These are phyloP conservation scores for Timema cristinae DNA, from an alignment of 2,888 invertebrate species.

Conservation along the genomic window DNA sequence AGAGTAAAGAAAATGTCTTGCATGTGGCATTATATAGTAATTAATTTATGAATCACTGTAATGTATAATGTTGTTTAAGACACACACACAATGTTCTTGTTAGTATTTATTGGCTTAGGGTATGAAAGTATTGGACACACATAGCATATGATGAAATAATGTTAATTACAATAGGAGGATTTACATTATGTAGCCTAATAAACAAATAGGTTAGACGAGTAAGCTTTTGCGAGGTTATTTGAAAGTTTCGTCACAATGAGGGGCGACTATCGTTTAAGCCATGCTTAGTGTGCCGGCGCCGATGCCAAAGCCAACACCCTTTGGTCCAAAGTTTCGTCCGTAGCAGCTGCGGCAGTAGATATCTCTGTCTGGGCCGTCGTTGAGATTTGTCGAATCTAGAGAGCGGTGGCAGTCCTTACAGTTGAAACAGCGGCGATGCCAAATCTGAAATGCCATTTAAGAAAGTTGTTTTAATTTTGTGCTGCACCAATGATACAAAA, in stretches of 20 bases:
- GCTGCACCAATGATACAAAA: no score
- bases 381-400: constrained; percentile 83
- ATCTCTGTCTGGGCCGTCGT: constrained; percentile 88
- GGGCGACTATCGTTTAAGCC: constrained; percentile 56
- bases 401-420: constrained; percentile 85
- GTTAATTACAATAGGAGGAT: no score
- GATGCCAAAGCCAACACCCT: constrained; percentile 85
- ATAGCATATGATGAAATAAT: no score
- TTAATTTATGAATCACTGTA: no score
- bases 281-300: constrained; percentile 87
- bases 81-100: no score
- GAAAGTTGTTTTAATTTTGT: background rate
- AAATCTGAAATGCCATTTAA: constrained; percentile 48
- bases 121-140: no score
- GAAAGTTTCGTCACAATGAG: constrained; percentile 1
- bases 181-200: background rate
- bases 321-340: constrained; percentile 80
- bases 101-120: no score
- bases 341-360: constrained; percentile 92
- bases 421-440: constrained; percentile 93
- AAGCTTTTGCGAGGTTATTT: constrained; percentile 10
- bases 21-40: no score
- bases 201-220: constrained; percentile 12
- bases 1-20: no score
- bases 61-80: no score